Conservation (phyloP, 2,888 invertebrate genomes). For the Odontomyia ornata region DNA sequence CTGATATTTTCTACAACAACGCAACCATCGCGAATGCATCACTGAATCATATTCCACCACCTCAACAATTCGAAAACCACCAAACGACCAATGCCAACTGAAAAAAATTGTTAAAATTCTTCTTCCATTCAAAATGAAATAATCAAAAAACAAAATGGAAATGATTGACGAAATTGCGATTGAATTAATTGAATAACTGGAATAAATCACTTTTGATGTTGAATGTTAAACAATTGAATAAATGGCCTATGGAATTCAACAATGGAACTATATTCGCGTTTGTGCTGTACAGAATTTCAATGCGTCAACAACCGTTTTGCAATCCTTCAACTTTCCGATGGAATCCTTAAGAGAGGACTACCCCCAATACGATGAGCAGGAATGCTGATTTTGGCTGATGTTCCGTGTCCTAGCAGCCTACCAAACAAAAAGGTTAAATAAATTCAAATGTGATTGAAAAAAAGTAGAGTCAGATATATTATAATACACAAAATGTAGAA, state of each 20-base stretch:
- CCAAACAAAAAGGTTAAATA: not conserved
- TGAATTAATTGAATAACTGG: not conserved
- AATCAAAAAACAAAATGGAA: too few relatives aligned
- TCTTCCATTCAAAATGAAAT: too few relatives aligned
- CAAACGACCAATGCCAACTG: not conserved
- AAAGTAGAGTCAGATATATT: not conserved
- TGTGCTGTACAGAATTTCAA: not conserved
- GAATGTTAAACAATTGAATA: not conserved
- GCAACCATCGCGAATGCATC: too few relatives aligned
- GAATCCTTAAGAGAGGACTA: constrained; percentile 35
- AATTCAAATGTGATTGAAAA: constrained; percentile 7
- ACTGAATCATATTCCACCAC: not conserved
- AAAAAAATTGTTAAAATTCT: not conserved
- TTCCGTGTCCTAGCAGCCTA: not conserved
- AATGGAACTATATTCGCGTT: not conserved
- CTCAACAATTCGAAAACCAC: not conserved
- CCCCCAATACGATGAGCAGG: not conserved
- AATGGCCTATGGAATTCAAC: too few relatives aligned
- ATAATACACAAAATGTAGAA: constrained; percentile 31
- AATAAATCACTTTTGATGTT: not conserved
- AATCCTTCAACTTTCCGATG: constrained; percentile 45
- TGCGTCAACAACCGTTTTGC: constrained; percentile 41
- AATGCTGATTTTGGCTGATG: not conserved
- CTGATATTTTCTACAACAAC: not conserved
- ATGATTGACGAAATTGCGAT: not conserved